Conservation (phyloP, 2,888 invertebrate species). For the Arctia plantaginis region DNA sequence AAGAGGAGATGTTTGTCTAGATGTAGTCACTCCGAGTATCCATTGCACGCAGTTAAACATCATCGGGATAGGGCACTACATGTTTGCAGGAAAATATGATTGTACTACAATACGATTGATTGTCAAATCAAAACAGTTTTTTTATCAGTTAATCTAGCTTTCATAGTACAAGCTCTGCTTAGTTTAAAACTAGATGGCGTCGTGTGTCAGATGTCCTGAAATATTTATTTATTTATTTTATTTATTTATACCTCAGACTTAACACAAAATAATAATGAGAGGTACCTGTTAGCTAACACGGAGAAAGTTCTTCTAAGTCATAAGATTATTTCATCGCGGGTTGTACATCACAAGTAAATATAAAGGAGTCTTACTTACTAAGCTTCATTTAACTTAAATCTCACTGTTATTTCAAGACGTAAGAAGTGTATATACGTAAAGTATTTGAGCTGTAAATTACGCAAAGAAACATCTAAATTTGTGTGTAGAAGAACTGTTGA, state of each 20-base stretch:
- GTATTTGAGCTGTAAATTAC: neutral
- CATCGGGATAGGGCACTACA: too few species aligned
- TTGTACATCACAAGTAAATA: neutral
- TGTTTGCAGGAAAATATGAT: neutral
- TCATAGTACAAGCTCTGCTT: too few species aligned
- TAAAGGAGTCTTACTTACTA: neutral
- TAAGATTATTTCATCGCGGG: neutral
- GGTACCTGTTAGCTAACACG: neutral
- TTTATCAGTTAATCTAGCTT: too few species aligned
- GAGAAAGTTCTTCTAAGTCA: neutral
- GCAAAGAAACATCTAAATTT: neutral
- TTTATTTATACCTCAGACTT: neutral
- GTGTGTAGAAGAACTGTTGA: neutral
- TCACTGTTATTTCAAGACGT: neutral
- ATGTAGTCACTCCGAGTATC: too few species aligned
- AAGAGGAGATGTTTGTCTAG: too few species aligned
- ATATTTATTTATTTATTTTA: too few species aligned
- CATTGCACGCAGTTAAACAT: too few species aligned
- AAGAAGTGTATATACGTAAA: neutral
- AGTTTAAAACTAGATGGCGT: too few species aligned
- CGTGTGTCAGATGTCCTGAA: too few species aligned
- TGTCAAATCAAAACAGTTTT: neutral
- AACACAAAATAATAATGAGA: neutral
- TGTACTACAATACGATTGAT: neutral
- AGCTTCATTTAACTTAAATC: neutral